Conservation (phyloP, 2,888 invertebrate genomes). For the Acanthosepion esculentum region DNA sequence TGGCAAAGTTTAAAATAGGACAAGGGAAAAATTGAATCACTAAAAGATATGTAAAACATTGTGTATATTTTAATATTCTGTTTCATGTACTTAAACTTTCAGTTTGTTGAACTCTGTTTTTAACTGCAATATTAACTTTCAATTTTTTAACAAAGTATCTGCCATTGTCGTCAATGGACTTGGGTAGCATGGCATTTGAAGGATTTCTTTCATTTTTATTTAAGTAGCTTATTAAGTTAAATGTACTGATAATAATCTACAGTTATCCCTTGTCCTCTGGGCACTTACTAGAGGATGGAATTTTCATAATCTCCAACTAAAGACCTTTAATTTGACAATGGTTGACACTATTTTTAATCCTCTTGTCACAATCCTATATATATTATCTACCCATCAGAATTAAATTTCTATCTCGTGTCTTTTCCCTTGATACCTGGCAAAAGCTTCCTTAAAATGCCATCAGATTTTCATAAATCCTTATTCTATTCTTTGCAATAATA, state of each 20-base stretch:
- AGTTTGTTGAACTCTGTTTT: too few species aligned
- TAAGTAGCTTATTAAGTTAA: neutral
- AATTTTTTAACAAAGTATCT: neutral
- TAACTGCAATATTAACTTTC: neutral
- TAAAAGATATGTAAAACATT: too few species aligned
- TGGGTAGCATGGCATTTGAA: neutral
- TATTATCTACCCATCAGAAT: neutral
- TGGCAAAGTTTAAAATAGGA: too few species aligned
- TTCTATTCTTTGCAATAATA: too few species aligned
- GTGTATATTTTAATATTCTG: too few species aligned
- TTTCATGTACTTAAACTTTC: too few species aligned
- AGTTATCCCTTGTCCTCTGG: neutral
- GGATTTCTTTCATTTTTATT: neutral
- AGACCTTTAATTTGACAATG: neutral
- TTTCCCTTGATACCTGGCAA: neutral
- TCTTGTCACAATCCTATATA: neutral
- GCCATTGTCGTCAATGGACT: neutral
- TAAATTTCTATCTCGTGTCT: neutral
- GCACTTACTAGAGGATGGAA: neutral
- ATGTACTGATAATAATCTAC: neutral
- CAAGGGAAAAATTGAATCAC: too few species aligned
- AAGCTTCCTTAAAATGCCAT: neutral
- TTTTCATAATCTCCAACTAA: neutral
- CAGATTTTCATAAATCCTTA: too few species aligned
- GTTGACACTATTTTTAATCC: constrained; percentile 4